Percentiles rank a stretch among this genome's conserved stretches.
Conservation (phyloP, 1,140 invertebrate species). For the Sitophilus oryzae region DNA sequence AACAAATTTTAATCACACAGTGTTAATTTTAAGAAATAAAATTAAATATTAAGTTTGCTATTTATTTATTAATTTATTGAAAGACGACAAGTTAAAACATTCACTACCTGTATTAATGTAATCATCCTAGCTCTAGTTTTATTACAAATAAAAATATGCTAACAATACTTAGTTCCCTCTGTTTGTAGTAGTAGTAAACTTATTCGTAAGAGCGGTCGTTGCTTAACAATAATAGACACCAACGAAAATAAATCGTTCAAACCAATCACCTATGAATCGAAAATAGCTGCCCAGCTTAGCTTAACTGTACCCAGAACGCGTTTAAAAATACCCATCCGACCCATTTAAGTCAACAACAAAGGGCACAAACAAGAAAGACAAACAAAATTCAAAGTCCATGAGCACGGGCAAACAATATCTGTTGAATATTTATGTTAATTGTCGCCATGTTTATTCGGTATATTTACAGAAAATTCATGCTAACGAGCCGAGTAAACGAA, state of each 20-base stretch:
- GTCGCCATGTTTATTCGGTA: background rate
- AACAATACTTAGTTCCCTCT: too few species aligned
- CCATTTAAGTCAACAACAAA: background rate
- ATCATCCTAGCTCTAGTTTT: too few species aligned
- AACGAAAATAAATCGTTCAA: background rate
- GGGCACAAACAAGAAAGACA: constrained; percentile 3
- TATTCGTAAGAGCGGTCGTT: too few species aligned
- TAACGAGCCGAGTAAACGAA: background rate
- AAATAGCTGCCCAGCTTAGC: background rate
- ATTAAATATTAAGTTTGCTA: too few species aligned
- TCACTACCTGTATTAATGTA: too few species aligned
- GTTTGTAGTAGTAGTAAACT: too few species aligned
- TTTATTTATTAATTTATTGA: too few species aligned
- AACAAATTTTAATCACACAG: too few species aligned
- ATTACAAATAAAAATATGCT: too few species aligned
- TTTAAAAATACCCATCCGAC: background rate
- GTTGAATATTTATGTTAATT: constrained; percentile 2
- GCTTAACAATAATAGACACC: too few species aligned
- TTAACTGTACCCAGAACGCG: background rate
- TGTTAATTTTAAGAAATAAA: too few species aligned
- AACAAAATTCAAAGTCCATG: background rate
- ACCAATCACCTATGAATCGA: background rate
- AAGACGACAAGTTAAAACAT: too few species aligned
- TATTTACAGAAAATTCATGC: background rate
- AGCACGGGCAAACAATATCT: background rate